Conservation (phyloP, 1,140 invertebrate genomes). For the Bicyclus anynana region DNA sequence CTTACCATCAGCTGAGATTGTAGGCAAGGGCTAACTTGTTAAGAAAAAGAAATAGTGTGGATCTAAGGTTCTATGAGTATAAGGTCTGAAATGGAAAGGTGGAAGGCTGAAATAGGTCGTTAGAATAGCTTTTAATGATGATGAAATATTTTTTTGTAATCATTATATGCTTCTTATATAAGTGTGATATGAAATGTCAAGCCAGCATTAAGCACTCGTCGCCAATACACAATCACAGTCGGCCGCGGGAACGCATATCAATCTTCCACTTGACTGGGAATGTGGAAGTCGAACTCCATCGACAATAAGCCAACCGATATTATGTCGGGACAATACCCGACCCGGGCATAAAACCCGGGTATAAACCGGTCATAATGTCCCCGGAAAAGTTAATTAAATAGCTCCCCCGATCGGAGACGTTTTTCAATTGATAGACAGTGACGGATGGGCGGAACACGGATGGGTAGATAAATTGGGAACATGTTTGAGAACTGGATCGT, state of each 20-base stretch:
- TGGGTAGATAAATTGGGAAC: constrained; percentile 1
- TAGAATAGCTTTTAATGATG: too few species aligned
- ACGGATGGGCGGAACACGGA: constrained; percentile 23
- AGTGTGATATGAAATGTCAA: neutral
- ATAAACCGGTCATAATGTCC: constrained; percentile 55
- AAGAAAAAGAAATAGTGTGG: too few species aligned
- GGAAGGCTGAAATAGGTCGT: too few species aligned
- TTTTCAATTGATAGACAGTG: constrained; percentile 41
- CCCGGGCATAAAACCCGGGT: constrained; percentile 45
- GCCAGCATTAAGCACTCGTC: neutral
- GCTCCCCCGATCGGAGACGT: constrained; percentile 28
- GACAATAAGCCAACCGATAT: constrained; percentile 58
- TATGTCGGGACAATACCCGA: constrained; percentile 51
- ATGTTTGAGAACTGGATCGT: neutral
- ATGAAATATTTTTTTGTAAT: too few species aligned
- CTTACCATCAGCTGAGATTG: too few species aligned
- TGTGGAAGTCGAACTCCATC: constrained; percentile 17
- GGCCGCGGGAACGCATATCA: constrained; percentile 16
- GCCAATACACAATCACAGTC: neutral
- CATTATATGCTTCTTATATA: too few species aligned
- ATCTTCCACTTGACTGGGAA: constrained; percentile 18
- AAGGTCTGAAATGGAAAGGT: too few species aligned
- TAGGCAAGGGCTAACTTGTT: too few species aligned
- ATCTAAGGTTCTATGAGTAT: too few species aligned
- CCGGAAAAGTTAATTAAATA: constrained; percentile 59